These are phyloP conservation scores for Aix galericulata DNA, from an alignment of 2,113 vertebrate species.

Conservation along the genomic window DNA sequence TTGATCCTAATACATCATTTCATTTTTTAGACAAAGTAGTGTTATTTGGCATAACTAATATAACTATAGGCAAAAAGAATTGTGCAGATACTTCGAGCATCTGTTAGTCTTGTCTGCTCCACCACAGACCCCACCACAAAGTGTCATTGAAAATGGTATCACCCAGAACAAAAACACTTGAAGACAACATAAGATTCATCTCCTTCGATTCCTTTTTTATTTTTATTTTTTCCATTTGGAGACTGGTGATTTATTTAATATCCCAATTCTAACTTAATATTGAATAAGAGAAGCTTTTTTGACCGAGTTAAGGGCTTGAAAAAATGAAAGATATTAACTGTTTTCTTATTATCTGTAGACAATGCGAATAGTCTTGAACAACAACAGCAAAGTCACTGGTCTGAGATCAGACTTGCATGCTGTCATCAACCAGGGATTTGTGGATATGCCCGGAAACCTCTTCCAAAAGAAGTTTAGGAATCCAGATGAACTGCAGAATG, in stretches of 20 bases:
- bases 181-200: neutral
- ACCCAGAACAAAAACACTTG: conserved; percentile 3
- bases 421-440: conserved; percentile 38
- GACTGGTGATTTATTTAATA: neutral
- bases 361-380: conserved; percentile 67
- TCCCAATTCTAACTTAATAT: neutral
- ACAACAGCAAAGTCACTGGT: conserved; percentile 39
- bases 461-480: neutral
- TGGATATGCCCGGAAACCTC: conserved; percentile 42
- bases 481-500: neutral
- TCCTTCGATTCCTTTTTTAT: neutral
- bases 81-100: neutral
- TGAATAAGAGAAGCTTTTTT: conserved; percentile 15
- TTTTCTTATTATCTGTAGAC: conserved; percentile 45
- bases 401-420: conserved; percentile 57
- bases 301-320: neutral
- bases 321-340: neutral
- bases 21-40: neutral
- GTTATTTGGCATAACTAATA: neutral
- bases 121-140: neutral
- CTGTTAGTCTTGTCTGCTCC: neutral
- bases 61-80: neutral
- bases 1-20: neutral
- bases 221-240: accelerated
- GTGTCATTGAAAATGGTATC: neutral